Base-by-base conservation (phyloP, 2,797 vertebrate species). In the Neomorphus geoffroyi region DNA sequence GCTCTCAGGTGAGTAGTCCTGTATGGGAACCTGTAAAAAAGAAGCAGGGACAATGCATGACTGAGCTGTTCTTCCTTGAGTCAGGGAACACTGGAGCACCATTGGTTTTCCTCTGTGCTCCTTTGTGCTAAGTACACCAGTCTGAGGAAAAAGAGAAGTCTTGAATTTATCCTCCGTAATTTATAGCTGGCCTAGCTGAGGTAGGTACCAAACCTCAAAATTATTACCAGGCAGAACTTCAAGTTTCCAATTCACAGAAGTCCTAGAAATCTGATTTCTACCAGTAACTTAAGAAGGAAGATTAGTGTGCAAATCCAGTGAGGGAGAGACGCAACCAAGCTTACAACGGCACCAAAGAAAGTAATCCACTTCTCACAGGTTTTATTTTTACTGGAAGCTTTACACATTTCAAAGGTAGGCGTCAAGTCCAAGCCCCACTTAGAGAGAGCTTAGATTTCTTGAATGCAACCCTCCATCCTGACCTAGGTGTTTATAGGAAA, bases 381-480 rank as follows among this genome's bases (percentile, higher is more conserved):
- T 95, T 92, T 93, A 86, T 73, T 94, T 92, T 88, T 88, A 92
- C 67, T 94, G 71, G 72, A 78, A 94, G 83, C 56, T 96, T 95
- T 94, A 88, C 67, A 77, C 74, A 11, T 93, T 92, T 89, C 72
- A 73, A 84, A 88, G 61, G 74, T n/a, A 74, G 72, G 22, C 67
- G 56, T 53, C 6, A 21, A 85, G 56, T 41, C 74, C 74, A 82
- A 71, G 78, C 41, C 93, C 24, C 45, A 67, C 74, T 85, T 28
- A 57, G 33, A 80, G 66, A 46, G 48, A 79, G 18, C 48, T 57
- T 27, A 80, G 54, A 28, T 48, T 91, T 75, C 80, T 53, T 67
- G 35, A 89, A 77, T 61, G 35, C 71, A 94, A 57, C 64, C 67
- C 37, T 92, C 57, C 90, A 35, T 37, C 80, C 27, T 88, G 86